Evolutionary conservation across 2,888 invertebrate species (phyloP), one percentile per base, ranked within the genome.

Genomic region (Oithona nana): DNA sequence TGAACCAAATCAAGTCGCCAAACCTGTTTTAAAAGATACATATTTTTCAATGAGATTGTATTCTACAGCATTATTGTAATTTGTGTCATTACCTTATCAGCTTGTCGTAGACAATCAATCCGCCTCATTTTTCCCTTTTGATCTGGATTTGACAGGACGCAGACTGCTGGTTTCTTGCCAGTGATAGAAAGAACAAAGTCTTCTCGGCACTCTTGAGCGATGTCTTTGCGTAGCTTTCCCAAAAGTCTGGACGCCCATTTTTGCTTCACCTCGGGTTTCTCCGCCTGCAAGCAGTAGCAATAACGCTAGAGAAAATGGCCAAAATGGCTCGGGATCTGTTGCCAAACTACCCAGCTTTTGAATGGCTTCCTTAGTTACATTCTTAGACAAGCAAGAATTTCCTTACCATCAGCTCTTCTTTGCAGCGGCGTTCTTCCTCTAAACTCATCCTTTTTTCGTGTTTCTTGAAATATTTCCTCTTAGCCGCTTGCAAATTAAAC

Each of bases 401-500:
- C 52, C 74, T 76, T 76, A 93, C 94, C 88, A 93, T 92, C 72
- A 98, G 77, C 76, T 97, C 94, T 77, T 95, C 94, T 77, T 98
- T 97, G 72, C 95, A 94, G 74, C 90, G 87, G 72, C 94, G 83
- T 77, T 98, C 98, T 78, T 98, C 97, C 76, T 95, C 97, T 76
- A 95, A 81, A 71, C 90, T 93, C 97, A 98, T 98, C 73, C 97
- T 86, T 75, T 95, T 95, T 76, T 98, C 97, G 81, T 97, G 94
- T 76, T 95, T 95, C 80, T 98, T 98, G 80, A 92, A 95, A 79
- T 95, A 95, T 80, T 95, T 95, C 75, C 98, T 82, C 79, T 98
- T 98, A 71, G 97, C 94, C 72, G 98, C 98, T 82, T 95, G 95
- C 75, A 98, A 83, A 80, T 98, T 97, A 82, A 98, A 98, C 98